Percentiles rank a stretch among this genome's conserved stretches.
phyloP scores from a whole-genome alignment of 2,113 vertebrate genomes.

The Rhea americana region DNA sequence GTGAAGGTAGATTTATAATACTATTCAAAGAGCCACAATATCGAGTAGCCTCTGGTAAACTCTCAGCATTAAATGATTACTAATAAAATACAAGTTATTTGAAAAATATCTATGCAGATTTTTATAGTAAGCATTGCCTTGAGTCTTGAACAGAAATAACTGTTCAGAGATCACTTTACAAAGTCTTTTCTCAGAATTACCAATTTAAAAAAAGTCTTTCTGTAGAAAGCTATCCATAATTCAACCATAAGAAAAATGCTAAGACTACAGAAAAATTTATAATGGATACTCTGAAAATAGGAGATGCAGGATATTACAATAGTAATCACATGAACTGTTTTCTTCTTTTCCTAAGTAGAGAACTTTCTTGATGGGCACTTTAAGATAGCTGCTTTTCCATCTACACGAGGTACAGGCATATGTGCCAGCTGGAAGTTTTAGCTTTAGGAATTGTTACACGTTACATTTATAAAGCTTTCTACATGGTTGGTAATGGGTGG shows the following conservation, averaged over 20 bases:
- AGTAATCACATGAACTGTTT: not conserved
- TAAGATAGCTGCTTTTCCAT: not conserved
- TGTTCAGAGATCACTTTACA: not conserved
- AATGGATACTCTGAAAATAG: not conserved
- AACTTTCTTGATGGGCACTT: not conserved
- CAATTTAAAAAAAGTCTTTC: not conserved
- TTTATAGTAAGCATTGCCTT: not conserved
- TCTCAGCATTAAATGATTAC: not conserved
- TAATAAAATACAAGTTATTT: not conserved
- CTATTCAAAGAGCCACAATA: not conserved
- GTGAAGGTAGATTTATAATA: not conserved
- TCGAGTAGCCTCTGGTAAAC: not conserved
- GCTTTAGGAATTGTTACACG: not conserved
- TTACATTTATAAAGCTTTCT: not conserved
- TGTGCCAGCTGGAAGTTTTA: not conserved
- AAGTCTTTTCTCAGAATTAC: not conserved
- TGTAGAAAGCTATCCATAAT: not conserved
- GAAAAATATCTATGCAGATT: not conserved
- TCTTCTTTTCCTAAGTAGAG: not conserved
- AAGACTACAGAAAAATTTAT: not conserved
- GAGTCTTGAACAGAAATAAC: not conserved
- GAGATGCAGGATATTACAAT: not conserved
- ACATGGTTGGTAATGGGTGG: rapidly evolving
- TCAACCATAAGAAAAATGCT: not conserved
- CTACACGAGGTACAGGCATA: not conserved